Evolutionary conservation across 2,888 invertebrate genomes (phyloP), one percentile per base, ranked within the genome.

Genomic region (Philopedon plagiatum): DNA sequence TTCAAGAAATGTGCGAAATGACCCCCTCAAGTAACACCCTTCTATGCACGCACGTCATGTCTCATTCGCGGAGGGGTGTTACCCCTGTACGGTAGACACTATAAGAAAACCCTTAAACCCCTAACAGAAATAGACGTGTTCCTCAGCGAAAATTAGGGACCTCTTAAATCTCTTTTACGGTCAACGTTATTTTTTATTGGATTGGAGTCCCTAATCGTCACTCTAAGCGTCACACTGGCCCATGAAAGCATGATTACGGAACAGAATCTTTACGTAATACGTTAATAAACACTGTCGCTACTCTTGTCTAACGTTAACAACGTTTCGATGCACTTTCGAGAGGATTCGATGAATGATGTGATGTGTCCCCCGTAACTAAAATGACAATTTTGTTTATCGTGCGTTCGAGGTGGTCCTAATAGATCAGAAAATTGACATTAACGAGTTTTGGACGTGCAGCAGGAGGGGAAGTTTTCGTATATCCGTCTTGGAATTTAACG

Each of bases 1-100:
- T 61, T 68, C 62, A 61, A 19, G 56, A 56, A 61, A 39, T 29
- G 60, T 60, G 15, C 67, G 15, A 51, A 26, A 39, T 60, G n/a
- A 34, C 32, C 57, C 34, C 60, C 11, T n/a, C 21, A 34, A 32
- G 13, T n/a, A 15, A 15, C 63, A 21, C 49, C 51, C 64, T 23
- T 54, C n/a, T 18, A 29, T 37, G 41, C 54, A 54, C n/a, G n/a
- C 41, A 64, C 54, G 54, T 54, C 54, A 64, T 37, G 19, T 23
- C 32, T 63, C 51, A 51, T 39, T 29, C 29, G 32, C 54, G 54
- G 13, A 23, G 54, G 64, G 54, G 39, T 11, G 37, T 13, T 18
- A 44, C 41, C 60, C 60, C 44, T 54, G 4, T 29, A 1, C 21
- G 58, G 41, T 44, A 15, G 23, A 23, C 23, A 19, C 26, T 29